Evolutionary conservation across 2,888 invertebrate genomes (phyloP).

Genomic region (Nudaria mundana): DNA sequence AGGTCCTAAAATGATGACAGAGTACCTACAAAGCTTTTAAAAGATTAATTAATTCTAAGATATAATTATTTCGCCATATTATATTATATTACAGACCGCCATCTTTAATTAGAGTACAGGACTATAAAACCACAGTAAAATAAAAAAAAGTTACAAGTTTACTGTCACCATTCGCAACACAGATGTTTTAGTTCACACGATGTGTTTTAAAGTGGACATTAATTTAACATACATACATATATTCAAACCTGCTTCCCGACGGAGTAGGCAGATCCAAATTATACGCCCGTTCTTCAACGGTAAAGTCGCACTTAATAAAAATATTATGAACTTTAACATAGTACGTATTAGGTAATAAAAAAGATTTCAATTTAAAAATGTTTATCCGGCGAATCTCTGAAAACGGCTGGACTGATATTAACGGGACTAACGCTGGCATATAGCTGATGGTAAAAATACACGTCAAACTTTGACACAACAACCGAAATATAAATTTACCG

Average conservation of each 20-base stretch:
- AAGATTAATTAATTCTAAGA: background rate
- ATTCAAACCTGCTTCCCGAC: background rate
- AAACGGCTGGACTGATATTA: too few relatives aligned
- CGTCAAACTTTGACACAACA: too few relatives aligned
- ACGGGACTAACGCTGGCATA: too few relatives aligned
- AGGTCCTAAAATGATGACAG: background rate
- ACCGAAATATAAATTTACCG: too few relatives aligned
- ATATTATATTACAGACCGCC: background rate
- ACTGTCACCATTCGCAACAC: conserved; percentile 1
- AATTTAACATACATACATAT: background rate
- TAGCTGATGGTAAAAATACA: too few relatives aligned
- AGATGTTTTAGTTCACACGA: conserved; percentile 4
- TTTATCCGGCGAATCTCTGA: too few relatives aligned
- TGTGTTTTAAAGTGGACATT: background rate
- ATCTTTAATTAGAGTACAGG: background rate
- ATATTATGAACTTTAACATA: too few relatives aligned
- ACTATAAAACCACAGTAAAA: background rate
- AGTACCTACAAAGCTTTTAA: background rate
- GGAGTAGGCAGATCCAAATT: background rate
- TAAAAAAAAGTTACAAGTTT: background rate
- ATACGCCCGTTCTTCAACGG: too few relatives aligned
- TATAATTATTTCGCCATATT: background rate
- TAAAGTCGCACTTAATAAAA: too few relatives aligned
- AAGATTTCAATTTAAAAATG: too few relatives aligned
- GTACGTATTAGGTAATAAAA: too few relatives aligned